Evolutionary conservation across 2,113 vertebrate species (phyloP).

Genomic region (Chelonoidis abingdonii): DNA sequence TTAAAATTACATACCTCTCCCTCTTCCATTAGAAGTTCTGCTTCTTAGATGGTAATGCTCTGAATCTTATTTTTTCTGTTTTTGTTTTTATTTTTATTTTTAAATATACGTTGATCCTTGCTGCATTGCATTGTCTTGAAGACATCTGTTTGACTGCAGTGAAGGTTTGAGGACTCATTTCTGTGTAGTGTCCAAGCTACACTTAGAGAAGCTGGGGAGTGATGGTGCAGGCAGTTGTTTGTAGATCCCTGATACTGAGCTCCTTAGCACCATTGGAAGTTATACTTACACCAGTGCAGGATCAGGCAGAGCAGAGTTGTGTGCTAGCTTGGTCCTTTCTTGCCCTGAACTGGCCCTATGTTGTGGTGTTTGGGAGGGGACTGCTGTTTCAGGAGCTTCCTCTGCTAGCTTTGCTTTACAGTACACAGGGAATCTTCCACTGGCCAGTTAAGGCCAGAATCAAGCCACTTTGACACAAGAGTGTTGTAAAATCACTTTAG

Average conservation of each 20-base stretch:
- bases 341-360: neutral
- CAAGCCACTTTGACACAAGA: neutral
- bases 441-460: neutral
- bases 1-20: slow-evolving; percentile 5
- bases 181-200: slow-evolving; percentile 9
- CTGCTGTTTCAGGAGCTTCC: neutral
- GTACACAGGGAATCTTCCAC: neutral
- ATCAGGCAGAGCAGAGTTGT: neutral
- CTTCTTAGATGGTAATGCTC: neutral
- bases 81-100: neutral
- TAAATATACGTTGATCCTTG: neutral
- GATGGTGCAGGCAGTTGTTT: neutral
- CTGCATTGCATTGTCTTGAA: slow-evolving; percentile 7
- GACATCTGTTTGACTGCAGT: neutral
- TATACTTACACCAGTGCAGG: neutral
- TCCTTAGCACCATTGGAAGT: neutral
- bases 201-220: neutral
- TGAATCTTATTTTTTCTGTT: neutral
- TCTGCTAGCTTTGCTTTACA: neutral
- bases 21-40: neutral
- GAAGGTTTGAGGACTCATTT: neutral
- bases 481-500: neutral
- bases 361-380: neutral
- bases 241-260: neutral
- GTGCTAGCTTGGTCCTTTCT: neutral